Evolutionary conservation across 2,888 invertebrate species (phyloP), one percentile per base, ranked within the genome.

Genomic region (Drosophila ustulata): DNA sequence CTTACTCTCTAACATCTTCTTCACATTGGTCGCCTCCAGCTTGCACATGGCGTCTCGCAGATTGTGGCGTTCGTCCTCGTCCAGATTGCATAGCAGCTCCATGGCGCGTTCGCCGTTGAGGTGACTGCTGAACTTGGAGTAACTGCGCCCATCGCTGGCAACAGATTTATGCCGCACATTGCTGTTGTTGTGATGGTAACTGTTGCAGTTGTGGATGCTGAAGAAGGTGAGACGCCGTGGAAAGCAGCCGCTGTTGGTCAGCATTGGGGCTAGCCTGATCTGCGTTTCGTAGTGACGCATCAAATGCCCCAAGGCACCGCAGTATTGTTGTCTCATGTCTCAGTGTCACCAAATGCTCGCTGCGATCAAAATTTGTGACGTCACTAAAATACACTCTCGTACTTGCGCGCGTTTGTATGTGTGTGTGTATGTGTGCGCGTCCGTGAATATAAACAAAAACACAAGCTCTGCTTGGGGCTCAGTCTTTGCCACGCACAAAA

Each of bases 1-100:
- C 90, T 92, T 93, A 96, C 97, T 96, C 94, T 96, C 96, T 89
- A 95, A 96, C 89, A 95, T 95, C 66, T 96, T 96, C 92, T 96
- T 96, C 62, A 95, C 93, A 88, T 94, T 93, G 83, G 95, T 95
- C 0, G 96, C 96, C 88, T 96, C 95, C 89, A 94, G 96, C 90
- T 96, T 96, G 78, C 95, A 95, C 46, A 97, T 92, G 1, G 96
- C 96, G 49, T 93, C 92, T 65, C 95, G 93, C 50, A 97, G 93
- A 76, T 95, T 93, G 78, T 93, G 94, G 55, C 97, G 93, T 90
- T 97, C 97, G 55, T 96, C 95, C 56, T 95, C 94, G 41, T 95
- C 96, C 39, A 97, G 93, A 82, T 95, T 94, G 37, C 95, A 92
- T 6, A 96, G 94, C 51, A 97, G 93, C 88, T 96, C 96, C 80